Evolutionary conservation across 2,797 vertebrate species (phyloP).

Genomic region (Spinus olivaceus): DNA sequence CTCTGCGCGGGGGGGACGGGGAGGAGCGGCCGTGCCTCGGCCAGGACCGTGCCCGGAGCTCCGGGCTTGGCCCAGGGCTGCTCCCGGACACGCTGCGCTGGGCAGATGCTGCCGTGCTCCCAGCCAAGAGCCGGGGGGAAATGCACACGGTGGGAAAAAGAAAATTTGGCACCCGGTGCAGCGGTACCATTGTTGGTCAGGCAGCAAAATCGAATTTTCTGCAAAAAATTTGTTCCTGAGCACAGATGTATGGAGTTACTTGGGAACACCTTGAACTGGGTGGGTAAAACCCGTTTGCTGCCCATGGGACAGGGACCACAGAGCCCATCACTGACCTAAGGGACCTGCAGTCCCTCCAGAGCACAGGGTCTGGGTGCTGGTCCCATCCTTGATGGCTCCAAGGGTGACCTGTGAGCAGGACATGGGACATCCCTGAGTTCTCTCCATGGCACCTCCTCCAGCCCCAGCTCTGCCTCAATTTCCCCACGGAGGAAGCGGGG

Average conservation of each 20-base stretch:
- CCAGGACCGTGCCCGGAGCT: background rate
- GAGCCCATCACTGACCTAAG: fast-evolving
- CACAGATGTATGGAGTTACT: fast-evolving
- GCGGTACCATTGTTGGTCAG: fast-evolving
- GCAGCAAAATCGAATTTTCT: background rate
- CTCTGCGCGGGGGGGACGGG: background rate
- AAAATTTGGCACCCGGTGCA: background rate
- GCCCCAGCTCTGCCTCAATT: fast-evolving
- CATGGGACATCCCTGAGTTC: background rate
- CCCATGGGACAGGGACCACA: fast-evolving
- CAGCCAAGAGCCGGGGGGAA: fast-evolving
- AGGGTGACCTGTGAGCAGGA: background rate
- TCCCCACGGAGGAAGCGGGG: background rate
- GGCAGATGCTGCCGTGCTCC: background rate
- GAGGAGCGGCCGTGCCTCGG: background rate
- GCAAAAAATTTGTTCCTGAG: background rate
- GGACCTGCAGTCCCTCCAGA: background rate
- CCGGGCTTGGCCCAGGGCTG: background rate
- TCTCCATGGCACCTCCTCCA: background rate
- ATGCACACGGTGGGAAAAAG: background rate
- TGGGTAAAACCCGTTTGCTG: background rate
- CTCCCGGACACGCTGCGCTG: background rate
- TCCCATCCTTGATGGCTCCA: background rate
- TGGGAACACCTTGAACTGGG: background rate
- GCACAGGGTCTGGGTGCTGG: background rate